These are phyloP conservation scores for Drosophila stalkeri DNA, from an alignment of 2,888 invertebrate species.

Conservation along the genomic window DNA sequence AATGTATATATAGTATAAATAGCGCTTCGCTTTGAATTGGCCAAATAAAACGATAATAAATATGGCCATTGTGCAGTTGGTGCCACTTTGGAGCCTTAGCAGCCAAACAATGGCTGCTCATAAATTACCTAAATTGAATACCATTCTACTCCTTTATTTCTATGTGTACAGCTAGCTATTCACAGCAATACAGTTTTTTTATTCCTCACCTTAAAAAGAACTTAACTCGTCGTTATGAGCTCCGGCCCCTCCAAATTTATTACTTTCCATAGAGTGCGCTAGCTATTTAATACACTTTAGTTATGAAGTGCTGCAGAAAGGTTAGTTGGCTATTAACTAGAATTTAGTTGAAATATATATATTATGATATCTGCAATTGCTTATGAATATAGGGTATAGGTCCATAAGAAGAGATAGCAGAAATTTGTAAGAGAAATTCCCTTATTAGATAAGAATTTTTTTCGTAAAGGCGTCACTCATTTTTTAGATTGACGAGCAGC, in stretches of 20 bases:
- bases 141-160: slow-evolving; percentile 51
- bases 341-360: neutral
- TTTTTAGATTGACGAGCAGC: no score
- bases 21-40: slow-evolving; percentile 60
- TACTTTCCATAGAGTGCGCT: slow-evolving; percentile 50
- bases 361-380: no score
- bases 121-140: slow-evolving; percentile 80
- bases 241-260: slow-evolving; percentile 63
- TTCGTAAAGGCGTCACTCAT: no score
- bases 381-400: no score
- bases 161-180: slow-evolving; percentile 29
- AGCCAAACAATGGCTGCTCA: slow-evolving; percentile 64
- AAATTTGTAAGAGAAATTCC: no score
- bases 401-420: accelerated
- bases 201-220: slow-evolving; percentile 6
- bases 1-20: slow-evolving; percentile 32
- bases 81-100: slow-evolving; percentile 33
- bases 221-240: slow-evolving; percentile 27
- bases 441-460: no score
- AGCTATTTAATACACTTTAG: slow-evolving; percentile 38
- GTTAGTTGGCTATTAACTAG: neutral
- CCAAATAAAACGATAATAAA: slow-evolving; percentile 75
- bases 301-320: neutral
- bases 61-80: slow-evolving; percentile 65
- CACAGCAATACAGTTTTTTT: neutral